These are phyloP conservation scores for Hypocryptadius cinnamomeus DNA, from an alignment of 2,113 vertebrate species.

Conservation along the genomic window DNA sequence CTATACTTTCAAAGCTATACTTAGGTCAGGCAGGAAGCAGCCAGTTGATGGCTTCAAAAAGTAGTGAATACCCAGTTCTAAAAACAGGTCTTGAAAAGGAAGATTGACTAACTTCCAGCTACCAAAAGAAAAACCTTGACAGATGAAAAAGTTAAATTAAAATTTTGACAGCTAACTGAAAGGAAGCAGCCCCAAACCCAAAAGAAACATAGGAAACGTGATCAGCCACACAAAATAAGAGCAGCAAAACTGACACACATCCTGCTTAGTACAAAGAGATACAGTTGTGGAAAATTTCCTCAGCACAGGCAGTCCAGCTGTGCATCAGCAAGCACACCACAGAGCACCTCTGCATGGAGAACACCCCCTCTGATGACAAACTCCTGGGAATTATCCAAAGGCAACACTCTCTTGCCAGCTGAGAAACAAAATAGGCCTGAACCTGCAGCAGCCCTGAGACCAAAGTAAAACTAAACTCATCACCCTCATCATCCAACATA, in stretches of 20 bases:
- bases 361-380: not conserved
- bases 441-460: not conserved
- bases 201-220: slow-evolving; percentile 39
- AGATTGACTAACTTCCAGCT: not conserved
- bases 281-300: slow-evolving; percentile 30
- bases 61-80: not conserved
- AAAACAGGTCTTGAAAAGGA: not conserved
- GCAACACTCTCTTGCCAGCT: not conserved
- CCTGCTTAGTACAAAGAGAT: slow-evolving; percentile 32
- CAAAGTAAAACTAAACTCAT: not conserved
- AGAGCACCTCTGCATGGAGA: not conserved
- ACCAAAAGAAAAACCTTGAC: not conserved
- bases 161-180: slow-evolving; percentile 41
- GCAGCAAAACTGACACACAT: slow-evolving; percentile 13
- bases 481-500: not conserved
- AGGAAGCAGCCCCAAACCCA: slow-evolving; percentile 26
- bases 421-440: not conserved
- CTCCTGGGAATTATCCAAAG: not conserved
- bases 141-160: not conserved
- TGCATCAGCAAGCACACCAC: not conserved
- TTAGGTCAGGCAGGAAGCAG: slow-evolving; percentile 38
- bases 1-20: slow-evolving; percentile 17
- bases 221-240: not conserved
- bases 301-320: not conserved
- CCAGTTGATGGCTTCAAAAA: not conserved